phyloP scores from a whole-genome alignment of 2,797 vertebrate species.

The Lemur catta region DNA sequence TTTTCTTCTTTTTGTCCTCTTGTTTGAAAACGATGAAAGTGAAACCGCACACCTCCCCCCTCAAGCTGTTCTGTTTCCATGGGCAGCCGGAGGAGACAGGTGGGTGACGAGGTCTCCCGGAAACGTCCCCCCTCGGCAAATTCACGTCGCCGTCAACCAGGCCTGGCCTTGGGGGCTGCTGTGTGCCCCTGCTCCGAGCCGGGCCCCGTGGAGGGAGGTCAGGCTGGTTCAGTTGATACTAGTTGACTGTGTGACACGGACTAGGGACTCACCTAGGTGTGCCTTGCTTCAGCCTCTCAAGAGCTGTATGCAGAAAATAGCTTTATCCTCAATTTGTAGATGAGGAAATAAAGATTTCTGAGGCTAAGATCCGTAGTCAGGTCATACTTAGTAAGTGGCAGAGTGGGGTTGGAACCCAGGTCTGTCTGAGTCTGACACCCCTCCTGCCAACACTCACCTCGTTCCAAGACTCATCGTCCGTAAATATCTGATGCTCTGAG shows the following conservation, averaged over 20 bases:
- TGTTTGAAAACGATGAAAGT: slow-evolving; percentile 50
- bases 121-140: rapidly evolving
- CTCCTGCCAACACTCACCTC: no score
- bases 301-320: background rate
- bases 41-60: background rate
- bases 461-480: background rate
- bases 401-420: background rate
- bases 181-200: background rate
- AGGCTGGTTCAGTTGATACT: background rate
- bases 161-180: background rate
- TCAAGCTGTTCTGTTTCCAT: background rate
- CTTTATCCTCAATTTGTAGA: background rate
- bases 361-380: background rate
- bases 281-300: background rate
- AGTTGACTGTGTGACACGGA: background rate
- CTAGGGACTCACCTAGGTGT: background rate
- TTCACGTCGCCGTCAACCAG: rapidly evolving
- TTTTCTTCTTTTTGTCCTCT: slow-evolving; percentile 49
- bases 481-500: no score
- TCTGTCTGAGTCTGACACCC: background rate
- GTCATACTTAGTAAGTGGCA: background rate
- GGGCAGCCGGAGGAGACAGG: background rate
- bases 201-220: background rate
- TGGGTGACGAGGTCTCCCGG: background rate
- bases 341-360: background rate